A percentile compares a stretch with the other conserved stretches of the same genome.
Evolutionary conservation across 1,140 invertebrate genomes (phyloP).

Genomic region (Zaprionus tsacasi): DNA sequence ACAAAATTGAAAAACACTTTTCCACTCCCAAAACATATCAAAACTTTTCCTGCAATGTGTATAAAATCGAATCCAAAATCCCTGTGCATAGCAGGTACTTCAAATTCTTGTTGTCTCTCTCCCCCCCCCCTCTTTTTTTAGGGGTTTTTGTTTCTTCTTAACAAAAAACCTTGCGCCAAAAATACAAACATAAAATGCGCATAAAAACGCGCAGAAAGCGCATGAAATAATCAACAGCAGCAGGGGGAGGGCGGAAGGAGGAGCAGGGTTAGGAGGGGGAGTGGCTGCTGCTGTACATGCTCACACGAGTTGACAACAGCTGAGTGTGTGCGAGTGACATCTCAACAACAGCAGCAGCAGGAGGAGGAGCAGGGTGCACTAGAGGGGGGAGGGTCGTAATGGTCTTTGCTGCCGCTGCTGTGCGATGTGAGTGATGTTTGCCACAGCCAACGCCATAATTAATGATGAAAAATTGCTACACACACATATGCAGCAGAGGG

Average conservation of each 20-base stretch:
- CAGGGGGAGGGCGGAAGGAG: constrained; percentile 20
- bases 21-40: not conserved
- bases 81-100: constrained; percentile 21
- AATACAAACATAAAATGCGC: constrained; percentile 81
- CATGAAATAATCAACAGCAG: constrained; percentile 81
- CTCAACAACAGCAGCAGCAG: constrained; percentile 56
- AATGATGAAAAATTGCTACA: constrained; percentile 81
- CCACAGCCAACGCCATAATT: constrained; percentile 78
- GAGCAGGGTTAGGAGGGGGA: not conserved
- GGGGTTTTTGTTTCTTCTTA: not conserved
- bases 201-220: constrained; percentile 77
- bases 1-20: not conserved
- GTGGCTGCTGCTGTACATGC: constrained; percentile 18
- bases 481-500: constrained; percentile 19
- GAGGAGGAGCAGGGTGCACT: not conserved
- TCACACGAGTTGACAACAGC: constrained; percentile 73
- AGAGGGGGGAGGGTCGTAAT: constrained; percentile 52
- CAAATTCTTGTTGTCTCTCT: not conserved
- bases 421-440: constrained; percentile 77
- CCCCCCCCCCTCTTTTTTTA: not conserved
- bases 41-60: not conserved
- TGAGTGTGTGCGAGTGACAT: constrained; percentile 77
- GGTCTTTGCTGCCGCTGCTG: constrained; percentile 57
- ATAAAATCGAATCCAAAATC: not conserved
- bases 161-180: constrained; percentile 37